Evolutionary conservation across 2,113 vertebrate species (phyloP).

Genomic region (Megaptera novaeangliae): DNA sequence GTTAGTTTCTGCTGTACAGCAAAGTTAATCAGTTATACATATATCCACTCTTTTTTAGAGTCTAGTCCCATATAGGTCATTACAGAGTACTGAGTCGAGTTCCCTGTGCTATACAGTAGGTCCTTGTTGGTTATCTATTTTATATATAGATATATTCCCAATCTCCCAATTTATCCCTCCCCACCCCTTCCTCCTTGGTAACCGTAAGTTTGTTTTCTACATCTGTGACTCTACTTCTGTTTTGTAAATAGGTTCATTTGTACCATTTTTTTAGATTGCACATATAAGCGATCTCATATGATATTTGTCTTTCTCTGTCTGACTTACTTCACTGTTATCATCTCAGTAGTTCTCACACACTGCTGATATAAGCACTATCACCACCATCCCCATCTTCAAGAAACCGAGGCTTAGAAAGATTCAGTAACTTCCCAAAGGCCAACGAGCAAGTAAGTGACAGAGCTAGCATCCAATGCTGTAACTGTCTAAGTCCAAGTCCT

Average conservation of each 20-base stretch:
- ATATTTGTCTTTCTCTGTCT: background rate
- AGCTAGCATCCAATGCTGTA: fast-evolving
- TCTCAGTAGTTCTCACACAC: background rate
- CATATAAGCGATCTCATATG: background rate
- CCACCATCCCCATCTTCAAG: background rate
- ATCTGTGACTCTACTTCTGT: background rate
- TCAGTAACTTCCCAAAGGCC: background rate
- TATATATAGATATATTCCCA: background rate
- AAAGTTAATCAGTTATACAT: background rate
- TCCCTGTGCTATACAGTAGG: background rate
- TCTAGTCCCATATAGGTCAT: background rate
- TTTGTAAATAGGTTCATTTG: background rate
- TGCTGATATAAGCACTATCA: background rate
- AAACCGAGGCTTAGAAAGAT: background rate
- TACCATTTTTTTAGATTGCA: background rate
- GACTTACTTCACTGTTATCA: background rate
- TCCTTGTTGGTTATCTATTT: background rate
- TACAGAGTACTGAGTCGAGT: background rate
- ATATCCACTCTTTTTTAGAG: background rate
- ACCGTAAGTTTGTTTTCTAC: background rate
- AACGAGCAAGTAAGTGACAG: background rate
- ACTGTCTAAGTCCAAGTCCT: background rate
- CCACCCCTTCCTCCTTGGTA: background rate
- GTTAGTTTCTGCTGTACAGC: background rate
- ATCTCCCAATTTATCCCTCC: background rate